Percentiles rank a stretch among this genome's conserved stretches.
Evolutionary conservation across 2,888 invertebrate genomes (phyloP).

Genomic region (Abscondita cerata): DNA sequence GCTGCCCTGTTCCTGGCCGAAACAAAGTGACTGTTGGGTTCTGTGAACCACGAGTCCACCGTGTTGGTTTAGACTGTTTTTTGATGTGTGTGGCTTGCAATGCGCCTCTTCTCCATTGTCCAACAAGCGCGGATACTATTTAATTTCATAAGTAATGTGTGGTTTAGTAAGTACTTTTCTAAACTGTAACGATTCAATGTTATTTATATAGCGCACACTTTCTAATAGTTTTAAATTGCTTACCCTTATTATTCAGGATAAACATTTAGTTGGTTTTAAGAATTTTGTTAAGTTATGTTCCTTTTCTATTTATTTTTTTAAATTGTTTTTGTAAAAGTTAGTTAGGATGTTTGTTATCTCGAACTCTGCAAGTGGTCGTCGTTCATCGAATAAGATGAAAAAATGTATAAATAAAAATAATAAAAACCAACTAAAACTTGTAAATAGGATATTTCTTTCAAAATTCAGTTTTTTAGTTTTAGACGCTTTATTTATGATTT

Average conservation of each 20-base stretch:
- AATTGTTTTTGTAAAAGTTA: conserved; percentile 42
- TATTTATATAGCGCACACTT: conserved; percentile 51
- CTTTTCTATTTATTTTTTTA: conserved; percentile 49
- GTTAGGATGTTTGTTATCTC: conserved; percentile 45
- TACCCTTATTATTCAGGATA: conserved; percentile 22
- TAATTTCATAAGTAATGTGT: conserved; percentile 19
- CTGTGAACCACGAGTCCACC: conserved; percentile 54
- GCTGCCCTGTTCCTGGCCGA: conserved; percentile 54
- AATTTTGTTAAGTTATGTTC: conserved; percentile 47
- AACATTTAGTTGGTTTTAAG: conserved; percentile 35
- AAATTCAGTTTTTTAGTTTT: conserved; percentile 43
- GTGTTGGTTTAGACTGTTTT: conserved; percentile 47
- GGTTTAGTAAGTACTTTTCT: conserved; percentile 54
- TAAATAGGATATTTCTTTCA: conserved; percentile 43
- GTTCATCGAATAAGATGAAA: conserved; percentile 28
- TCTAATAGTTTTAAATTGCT: conserved; percentile 35
- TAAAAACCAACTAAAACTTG: conserved; percentile 42
- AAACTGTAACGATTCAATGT: conserved; percentile 54
- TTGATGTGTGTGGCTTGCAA: conserved; percentile 48
- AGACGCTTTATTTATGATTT: conserved; percentile 52
- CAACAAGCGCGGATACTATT: conserved; percentile 44
- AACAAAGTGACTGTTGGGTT: conserved; percentile 56
- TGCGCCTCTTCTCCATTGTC: conserved; percentile 31
- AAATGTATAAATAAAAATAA: conserved; percentile 36
- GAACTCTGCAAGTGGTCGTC: conserved; percentile 39